Evolutionary conservation across 2,888 invertebrate genomes (phyloP).

Genomic region (Melanotus villosus): DNA sequence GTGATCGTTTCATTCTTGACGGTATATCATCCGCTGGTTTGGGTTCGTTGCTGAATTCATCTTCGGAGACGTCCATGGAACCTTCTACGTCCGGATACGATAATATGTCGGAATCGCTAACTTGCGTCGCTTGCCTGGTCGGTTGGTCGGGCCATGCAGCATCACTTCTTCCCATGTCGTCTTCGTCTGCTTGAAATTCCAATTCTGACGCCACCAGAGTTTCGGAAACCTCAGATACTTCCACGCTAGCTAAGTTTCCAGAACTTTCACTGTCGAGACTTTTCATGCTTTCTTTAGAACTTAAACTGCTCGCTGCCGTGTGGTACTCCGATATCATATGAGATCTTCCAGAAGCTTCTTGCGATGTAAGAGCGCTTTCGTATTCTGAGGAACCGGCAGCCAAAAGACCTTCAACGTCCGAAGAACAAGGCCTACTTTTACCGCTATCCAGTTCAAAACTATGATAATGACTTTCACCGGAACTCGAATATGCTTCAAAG

Average conservation of each 20-base stretch:
- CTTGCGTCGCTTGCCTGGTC: conserved; percentile 59
- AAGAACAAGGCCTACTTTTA: conserved; percentile 85
- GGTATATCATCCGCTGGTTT: conserved; percentile 72
- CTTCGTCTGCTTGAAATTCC: conserved; percentile 80
- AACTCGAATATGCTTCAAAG: conserved; percentile 87
- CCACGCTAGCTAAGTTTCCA: conserved; percentile 89
- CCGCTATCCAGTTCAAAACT: conserved; percentile 86
- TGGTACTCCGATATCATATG: conserved; percentile 87
- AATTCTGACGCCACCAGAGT: conserved; percentile 92
- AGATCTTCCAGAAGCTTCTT: conserved; percentile 81
- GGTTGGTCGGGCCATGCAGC: conserved; percentile 55
- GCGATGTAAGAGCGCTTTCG: conserved; percentile 87
- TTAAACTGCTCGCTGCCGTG: conserved; percentile 89
- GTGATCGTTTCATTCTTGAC: conserved; percentile 87
- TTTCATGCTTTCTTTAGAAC: conserved; percentile 91
- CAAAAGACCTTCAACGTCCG: conserved; percentile 86
- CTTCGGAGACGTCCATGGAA: conserved; percentile 72
- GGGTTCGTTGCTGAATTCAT: conserved; percentile 69
- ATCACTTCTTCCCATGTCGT: conserved; percentile 64
- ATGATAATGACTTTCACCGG: conserved; percentile 90
- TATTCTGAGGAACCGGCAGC: conserved; percentile 88
- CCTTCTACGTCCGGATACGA: conserved; percentile 64
- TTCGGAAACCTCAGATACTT: conserved; percentile 93
- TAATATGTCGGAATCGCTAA: conserved; percentile 59
- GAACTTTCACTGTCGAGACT: conserved; percentile 92